Conservation (phyloP, 2,797 vertebrate genomes). For the Euthynnus affinis region DNA sequence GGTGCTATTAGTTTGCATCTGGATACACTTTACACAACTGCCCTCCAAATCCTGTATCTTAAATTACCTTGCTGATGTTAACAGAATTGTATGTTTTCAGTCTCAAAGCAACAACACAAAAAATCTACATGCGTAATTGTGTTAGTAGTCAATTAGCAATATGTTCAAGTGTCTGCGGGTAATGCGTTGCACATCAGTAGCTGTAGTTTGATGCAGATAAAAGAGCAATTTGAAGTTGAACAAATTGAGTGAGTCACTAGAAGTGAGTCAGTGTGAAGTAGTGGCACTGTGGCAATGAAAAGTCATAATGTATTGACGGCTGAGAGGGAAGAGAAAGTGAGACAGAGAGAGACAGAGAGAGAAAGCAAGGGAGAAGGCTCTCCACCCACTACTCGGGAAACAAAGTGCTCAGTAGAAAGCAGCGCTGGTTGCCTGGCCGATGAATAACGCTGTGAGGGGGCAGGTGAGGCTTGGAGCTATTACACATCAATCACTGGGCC, state of each 20-base stretch:
- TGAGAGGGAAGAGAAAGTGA: constrained; percentile 35
- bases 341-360: constrained; percentile 41
- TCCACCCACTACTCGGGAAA: constrained; percentile 74
- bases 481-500: constrained; percentile 88
- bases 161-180: constrained; percentile 14
- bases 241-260: constrained; percentile 46
- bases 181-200: constrained; percentile 19
- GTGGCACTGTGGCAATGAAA: constrained; percentile 56
- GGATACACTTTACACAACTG: constrained; percentile 65
- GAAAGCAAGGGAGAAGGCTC: constrained; percentile 47
- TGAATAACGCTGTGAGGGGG: constrained; percentile 81
- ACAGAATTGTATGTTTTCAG: constrained; percentile 25
- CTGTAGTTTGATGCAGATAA: constrained; percentile 36
- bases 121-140: constrained; percentile 4
- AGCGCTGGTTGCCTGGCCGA: constrained; percentile 65
- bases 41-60: constrained; percentile 44
- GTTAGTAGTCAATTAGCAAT: constrained; percentile 12
- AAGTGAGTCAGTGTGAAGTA: constrained; percentile 50
- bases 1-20: constrained; percentile 73
- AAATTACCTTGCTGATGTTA: constrained; percentile 48
- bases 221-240: constrained; percentile 52
- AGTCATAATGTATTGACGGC: constrained; percentile 63
- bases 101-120: not conserved
- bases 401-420: constrained; percentile 77
- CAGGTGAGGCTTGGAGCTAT: constrained; percentile 86